Base-by-base conservation (phyloP, 2,797 vertebrate species). In the Triplophysa yarkandensis region DNA sequence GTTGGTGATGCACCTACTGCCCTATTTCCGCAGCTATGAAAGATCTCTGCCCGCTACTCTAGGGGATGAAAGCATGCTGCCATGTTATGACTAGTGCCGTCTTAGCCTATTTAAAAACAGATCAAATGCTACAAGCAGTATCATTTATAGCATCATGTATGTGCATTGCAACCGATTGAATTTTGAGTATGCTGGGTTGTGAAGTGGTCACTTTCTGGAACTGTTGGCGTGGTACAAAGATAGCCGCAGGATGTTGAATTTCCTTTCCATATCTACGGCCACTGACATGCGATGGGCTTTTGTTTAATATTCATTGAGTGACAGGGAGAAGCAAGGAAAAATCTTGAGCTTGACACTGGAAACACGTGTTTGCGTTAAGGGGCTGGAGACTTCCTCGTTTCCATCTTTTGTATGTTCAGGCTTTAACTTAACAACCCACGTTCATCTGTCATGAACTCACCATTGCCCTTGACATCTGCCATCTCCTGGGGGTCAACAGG, bases 31-130 rank as follows among this genome's bases (percentile, higher is more conserved):
- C 16, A 44, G 10, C 57, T 39, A 44, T 50, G 63, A 63, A 54
- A 27, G 62, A 63, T 21, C 9, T 7, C 23, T 4, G 30, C 17
- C 69, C 43, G n/a, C 41, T 52, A 36, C 64, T 76, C 58, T 39
- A 25, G 74, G 52, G 74, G 23, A 41, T 23, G 63, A 19, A 74
- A 27, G 71, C 63, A 67, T 25, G 58, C 60, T 55, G 25, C 43
- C 43, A 50, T 81, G 72, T 78, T 81, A 41, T 73, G 77, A 76
- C 55, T 76, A 77, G 66, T 62, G 68, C n/a, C 71, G 73, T 71
- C 44, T 44, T 52, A 60, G 74, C 66, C 60, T 44, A 72, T 46
- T 41, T 43, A 4, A 63, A 77, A 82, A 79, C 63, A 68, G 28
- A 65, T 66, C 39, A 57, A 61, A 34, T 68, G 28, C 68, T 62